Evolutionary conservation across 2,113 vertebrate species (phyloP).

Genomic region (Perccottus glenii): DNA sequence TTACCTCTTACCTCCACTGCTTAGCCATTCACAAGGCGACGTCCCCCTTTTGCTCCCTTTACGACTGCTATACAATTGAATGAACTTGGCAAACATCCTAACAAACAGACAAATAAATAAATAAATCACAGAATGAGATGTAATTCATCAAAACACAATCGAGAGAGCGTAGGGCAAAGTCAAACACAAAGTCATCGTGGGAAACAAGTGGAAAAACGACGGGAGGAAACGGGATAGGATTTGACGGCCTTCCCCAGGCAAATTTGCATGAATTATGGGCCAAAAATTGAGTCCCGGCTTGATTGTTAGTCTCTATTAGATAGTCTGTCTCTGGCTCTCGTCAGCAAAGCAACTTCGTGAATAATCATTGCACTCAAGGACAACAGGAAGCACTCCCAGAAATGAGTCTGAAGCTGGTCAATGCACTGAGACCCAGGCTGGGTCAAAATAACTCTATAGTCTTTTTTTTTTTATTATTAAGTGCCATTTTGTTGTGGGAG

Average conservation of each 20-base stretch:
- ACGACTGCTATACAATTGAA: slow-evolving; percentile 26
- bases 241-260: neutral
- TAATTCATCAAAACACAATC: slow-evolving; percentile 51
- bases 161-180: slow-evolving; percentile 33
- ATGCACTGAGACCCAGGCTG: too few relatives aligned
- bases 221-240: neutral
- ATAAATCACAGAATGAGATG: slow-evolving; percentile 45
- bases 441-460: too few relatives aligned
- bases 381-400: slow-evolving; percentile 3
- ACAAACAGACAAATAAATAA: slow-evolving; percentile 53
- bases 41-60: neutral
- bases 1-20: slow-evolving; percentile 29
- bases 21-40: slow-evolving; percentile 21
- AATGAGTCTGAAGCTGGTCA: too few relatives aligned
- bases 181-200: slow-evolving; percentile 51
- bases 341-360: slow-evolving; percentile 9
- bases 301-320: slow-evolving; percentile 60
- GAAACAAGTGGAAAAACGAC: slow-evolving; percentile 15
- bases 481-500: too few relatives aligned
- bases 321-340: slow-evolving; percentile 28
- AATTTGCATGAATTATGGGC: slow-evolving; percentile 50
- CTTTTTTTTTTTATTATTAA: too few relatives aligned
- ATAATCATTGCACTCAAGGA: slow-evolving; percentile 53
- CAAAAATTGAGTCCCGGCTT: slow-evolving; percentile 32
- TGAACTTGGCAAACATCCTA: slow-evolving; percentile 26